Percentiles rank a stretch among this genome's conserved stretches.
Evolutionary conservation across 2,797 vertebrate species (phyloP).

Genomic region (Caiman crocodilus): DNA sequence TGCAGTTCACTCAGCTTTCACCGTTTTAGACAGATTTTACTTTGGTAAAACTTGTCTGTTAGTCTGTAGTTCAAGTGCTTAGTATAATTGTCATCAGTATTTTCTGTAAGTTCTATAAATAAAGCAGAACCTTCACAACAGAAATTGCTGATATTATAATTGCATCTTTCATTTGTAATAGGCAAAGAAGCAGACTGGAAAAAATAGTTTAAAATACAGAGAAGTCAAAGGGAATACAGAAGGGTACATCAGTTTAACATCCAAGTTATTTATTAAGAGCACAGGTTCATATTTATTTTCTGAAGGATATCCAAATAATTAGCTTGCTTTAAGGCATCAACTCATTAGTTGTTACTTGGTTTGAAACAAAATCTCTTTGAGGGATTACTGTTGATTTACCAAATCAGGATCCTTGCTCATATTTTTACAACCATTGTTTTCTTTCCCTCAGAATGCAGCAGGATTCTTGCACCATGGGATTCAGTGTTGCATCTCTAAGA

Average conservation of each 20-base stretch:
- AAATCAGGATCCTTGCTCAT: neutral
- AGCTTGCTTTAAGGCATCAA: neutral
- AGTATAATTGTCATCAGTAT: neutral
- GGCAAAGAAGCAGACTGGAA: neutral
- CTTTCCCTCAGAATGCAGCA: neutral
- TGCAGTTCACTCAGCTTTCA: neutral
- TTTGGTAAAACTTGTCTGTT: neutral
- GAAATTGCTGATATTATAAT: neutral
- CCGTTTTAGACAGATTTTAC: neutral
- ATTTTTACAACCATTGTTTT: neutral
- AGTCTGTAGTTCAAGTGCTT: neutral
- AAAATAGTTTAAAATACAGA: neutral
- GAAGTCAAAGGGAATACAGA: neutral
- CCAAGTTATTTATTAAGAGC: neutral
- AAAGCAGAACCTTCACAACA: neutral
- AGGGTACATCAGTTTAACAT: neutral
- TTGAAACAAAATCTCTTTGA: neutral
- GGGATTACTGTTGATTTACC: neutral
- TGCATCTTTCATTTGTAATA: neutral
- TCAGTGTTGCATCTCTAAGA: rapidly evolving
- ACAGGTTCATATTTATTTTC: rapidly evolving
- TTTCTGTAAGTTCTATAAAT: slow-evolving; percentile 17
- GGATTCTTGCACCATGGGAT: neutral
- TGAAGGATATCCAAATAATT: neutral
- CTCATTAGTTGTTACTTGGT: neutral